Evolutionary conservation across 2,888 invertebrate genomes (phyloP).

Genomic region (Yponomeuta sedellus): DNA sequence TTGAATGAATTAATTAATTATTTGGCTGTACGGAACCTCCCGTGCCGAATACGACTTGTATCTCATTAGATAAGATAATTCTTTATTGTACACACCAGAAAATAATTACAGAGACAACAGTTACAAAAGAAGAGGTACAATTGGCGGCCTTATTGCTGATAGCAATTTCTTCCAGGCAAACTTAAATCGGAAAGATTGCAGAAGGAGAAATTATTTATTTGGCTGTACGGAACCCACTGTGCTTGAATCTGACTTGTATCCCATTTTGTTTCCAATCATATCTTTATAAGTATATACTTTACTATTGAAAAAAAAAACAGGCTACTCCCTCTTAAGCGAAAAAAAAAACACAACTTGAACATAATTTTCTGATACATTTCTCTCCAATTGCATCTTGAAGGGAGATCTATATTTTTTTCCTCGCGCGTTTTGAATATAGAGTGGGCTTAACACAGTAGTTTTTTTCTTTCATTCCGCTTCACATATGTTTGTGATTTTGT

Average conservation of each 20-base stretch:
- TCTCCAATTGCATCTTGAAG: conserved; percentile 71
- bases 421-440: conserved; percentile 75
- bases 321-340: neutral
- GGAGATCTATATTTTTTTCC: conserved; percentile 57
- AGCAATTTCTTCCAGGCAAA: too few relatives aligned
- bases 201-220: too few relatives aligned
- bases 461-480: conserved; percentile 30
- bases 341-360: neutral
- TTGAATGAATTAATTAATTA: too few relatives aligned
- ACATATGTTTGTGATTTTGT: neutral
- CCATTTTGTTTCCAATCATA: neutral
- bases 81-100: too few relatives aligned
- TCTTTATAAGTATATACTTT: neutral
- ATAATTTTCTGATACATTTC: conserved; percentile 59
- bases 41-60: neutral
- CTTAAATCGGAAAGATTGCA: too few relatives aligned
- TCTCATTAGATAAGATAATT: too few relatives aligned
- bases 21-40: too few relatives aligned
- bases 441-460: conserved; percentile 70
- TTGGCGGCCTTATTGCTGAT: too few relatives aligned
- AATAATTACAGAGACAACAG: too few relatives aligned
- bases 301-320: neutral
- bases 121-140: too few relatives aligned
- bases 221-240: too few relatives aligned
- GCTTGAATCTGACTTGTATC: neutral